Evolutionary conservation across 2,113 vertebrate species (phyloP).

Genomic region (Tympanuchus pallidicinctus): DNA sequence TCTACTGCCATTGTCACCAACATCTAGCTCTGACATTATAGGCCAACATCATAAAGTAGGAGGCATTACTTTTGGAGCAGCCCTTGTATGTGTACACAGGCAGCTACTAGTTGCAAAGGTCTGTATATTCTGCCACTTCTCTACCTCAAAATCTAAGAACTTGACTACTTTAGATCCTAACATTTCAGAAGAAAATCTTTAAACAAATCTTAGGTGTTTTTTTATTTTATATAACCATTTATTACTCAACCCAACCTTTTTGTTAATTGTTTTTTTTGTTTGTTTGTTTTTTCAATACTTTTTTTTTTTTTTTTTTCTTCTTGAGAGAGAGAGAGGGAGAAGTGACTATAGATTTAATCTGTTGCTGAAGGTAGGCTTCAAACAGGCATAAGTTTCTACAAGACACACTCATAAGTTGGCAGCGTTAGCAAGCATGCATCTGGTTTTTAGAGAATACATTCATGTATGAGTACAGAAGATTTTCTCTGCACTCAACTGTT

Average conservation of each 20-base stretch:
- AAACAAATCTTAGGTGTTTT: neutral
- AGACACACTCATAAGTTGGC: neutral
- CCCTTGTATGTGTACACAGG: neutral
- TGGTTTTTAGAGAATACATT: neutral
- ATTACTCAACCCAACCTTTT: neutral
- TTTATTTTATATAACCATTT: neutral
- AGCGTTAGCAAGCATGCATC: neutral
- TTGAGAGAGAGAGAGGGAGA: neutral
- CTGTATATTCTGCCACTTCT: neutral
- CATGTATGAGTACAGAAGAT: neutral
- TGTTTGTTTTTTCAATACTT: neutral
- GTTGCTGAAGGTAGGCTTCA: neutral
- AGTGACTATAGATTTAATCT: neutral
- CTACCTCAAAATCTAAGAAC: neutral
- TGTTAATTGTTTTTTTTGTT: neutral
- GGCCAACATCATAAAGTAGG: too few species aligned
- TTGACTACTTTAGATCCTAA: neutral
- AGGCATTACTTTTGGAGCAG: too few species aligned
- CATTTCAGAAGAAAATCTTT: neutral
- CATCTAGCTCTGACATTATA: too few species aligned
- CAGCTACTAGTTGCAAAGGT: neutral
- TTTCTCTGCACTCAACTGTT: neutral
- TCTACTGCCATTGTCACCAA: too few species aligned
- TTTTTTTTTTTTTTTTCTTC: too few species aligned
- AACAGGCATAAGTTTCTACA: neutral